Evolutionary conservation across 2,888 invertebrate species (phyloP), one percentile per base, ranked within the genome.

Genomic region (Oxyscelio sp.): DNA sequence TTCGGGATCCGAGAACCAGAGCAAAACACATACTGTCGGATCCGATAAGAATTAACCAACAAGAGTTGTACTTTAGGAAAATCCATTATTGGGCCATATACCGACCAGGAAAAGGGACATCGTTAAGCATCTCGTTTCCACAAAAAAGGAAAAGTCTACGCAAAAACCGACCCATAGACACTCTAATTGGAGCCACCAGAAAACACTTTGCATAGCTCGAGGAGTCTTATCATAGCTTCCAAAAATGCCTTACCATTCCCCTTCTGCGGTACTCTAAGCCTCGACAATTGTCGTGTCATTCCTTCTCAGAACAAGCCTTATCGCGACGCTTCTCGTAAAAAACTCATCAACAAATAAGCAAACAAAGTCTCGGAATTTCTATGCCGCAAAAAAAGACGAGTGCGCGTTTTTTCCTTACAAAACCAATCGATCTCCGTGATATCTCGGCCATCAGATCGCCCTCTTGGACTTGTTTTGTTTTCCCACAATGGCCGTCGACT

Each of bases 391-490:
- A 54, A 61, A 63, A 61, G 59, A 17, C 31, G 21, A 43, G 22
- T 34, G 24, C 38, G 34, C 50, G 50, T 45, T 43, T n/a, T 52
- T 40, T 74, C 40, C 19, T 13, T 22, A 4, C 38, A 17, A 68
- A 43, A 63, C 21, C 34, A 52, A 80, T 77, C 58, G 71, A 85
- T 78, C 61, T 34, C 52, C 22, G 52, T 27, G 71, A 63, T 85
- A 74, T 74, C 78, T 22, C 52, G 71, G 75, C 82, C 71, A 66
- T 70, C 82, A 45, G 56, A 65, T 74, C 80, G 82, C 65, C 82
- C 82, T 78, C 78, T 82, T 82, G 85, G 85, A 85, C 82, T 78
- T 68, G 63, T 85, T 74, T 81, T 81, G 78, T 85, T 85, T 81
- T 71, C 61, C 78, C 77, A 77, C 73, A 66, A 73, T 68, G 75